phyloP scores from a whole-genome alignment of 2,888 invertebrate genomes.

The Nemotelus pantherinus region DNA sequence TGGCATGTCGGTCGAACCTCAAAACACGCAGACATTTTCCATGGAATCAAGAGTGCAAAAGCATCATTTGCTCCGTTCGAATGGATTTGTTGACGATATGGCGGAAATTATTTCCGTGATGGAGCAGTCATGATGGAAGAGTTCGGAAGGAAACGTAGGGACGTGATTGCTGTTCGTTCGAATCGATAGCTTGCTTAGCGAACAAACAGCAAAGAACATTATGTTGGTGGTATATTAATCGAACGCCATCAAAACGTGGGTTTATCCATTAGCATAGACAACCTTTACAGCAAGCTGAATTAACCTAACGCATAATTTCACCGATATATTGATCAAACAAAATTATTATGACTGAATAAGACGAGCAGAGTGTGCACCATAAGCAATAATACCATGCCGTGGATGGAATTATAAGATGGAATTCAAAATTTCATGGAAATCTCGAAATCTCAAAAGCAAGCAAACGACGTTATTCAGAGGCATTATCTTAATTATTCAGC shows the following conservation, averaged over 20 bases:
- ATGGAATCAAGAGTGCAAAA: conserved; percentile 1
- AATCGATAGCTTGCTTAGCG: neutral
- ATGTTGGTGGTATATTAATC: conserved; percentile 9
- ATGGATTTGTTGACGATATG: neutral
- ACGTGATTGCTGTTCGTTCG: conserved; percentile 10
- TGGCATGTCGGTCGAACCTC: neutral
- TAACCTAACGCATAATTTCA: conserved; percentile 5
- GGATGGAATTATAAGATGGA: neutral
- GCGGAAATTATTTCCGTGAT: conserved; percentile 35
- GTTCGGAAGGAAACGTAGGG: neutral
- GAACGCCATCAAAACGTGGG: conserved; percentile 8
- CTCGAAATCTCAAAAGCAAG: no score
- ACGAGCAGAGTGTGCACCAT: neutral
- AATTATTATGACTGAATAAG: neutral
- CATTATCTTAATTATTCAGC: no score
- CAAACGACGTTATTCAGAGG: no score
- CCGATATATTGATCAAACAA: conserved; percentile 18
- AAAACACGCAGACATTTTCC: neutral
- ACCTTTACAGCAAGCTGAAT: neutral
- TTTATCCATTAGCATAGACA: conserved; percentile 19
- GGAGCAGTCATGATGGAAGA: neutral
- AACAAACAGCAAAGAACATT: conserved; percentile 5
- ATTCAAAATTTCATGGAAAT: neutral
- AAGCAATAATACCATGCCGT: neutral
- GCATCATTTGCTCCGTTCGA: neutral